Evolutionary conservation across 2,888 invertebrate species (phyloP).

Genomic region (Ormyrus pomaceus): DNA sequence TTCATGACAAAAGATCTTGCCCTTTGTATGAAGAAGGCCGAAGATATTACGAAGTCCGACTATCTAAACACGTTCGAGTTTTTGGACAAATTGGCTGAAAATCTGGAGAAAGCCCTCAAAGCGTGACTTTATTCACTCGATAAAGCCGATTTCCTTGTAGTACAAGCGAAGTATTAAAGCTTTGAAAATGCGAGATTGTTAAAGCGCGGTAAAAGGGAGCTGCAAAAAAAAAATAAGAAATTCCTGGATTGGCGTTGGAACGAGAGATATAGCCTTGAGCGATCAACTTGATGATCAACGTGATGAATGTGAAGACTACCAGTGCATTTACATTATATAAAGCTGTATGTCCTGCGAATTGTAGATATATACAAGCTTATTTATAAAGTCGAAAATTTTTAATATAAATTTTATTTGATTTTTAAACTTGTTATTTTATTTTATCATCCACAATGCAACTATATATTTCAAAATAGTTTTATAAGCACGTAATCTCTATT

Average conservation of each 20-base stretch:
- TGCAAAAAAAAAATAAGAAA: background rate
- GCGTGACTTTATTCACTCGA: slow-evolving; percentile 74
- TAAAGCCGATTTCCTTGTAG: background rate
- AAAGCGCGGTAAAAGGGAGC: slow-evolving; percentile 16
- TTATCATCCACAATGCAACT: background rate
- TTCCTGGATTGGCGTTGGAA: background rate
- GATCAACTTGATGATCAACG: background rate
- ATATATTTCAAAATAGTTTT: background rate
- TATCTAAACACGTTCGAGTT: slow-evolving; percentile 98
- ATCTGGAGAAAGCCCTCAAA: slow-evolving; percentile 82
- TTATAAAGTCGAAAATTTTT: slow-evolving; percentile 43
- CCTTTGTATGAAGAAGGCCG: slow-evolving; percentile 97
- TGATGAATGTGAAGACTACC: slow-evolving; percentile 24
- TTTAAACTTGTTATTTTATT: slow-evolving; percentile 16
- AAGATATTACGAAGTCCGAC: slow-evolving; percentile 85
- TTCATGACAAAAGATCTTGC: slow-evolving; percentile 99
- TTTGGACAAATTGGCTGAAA: slow-evolving; percentile 95
- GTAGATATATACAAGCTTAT: slow-evolving; percentile 43
- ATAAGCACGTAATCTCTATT: background rate
- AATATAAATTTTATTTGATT: slow-evolving; percentile 44
- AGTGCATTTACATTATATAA: slow-evolving; percentile 49
- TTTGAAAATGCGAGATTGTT: background rate
- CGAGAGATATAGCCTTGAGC: slow-evolving; percentile 6
- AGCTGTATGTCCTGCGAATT: slow-evolving; percentile 16
- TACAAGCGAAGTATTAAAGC: slow-evolving; percentile 32